Evolutionary conservation across 2,113 vertebrate genomes (phyloP).

Genomic region (Hyaena hyaena): DNA sequence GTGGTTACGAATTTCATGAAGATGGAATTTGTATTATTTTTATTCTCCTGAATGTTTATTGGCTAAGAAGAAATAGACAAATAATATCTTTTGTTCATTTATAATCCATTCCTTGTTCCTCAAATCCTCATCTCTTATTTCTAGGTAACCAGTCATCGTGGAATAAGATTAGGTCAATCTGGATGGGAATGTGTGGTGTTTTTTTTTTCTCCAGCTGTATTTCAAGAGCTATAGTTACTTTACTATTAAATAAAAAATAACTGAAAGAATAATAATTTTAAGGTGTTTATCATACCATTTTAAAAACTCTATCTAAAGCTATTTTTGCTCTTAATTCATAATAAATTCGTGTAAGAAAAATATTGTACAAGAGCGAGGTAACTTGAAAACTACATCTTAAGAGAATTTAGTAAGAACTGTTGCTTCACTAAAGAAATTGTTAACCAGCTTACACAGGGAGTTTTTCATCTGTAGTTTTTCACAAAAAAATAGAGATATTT

Average conservation of each 20-base stretch:
- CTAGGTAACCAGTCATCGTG: neutral
- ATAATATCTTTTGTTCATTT: neutral
- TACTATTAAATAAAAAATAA: neutral
- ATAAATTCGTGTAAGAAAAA: neutral
- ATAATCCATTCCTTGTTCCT: neutral
- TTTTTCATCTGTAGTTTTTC: neutral
- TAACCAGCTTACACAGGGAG: neutral
- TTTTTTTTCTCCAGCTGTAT: neutral
- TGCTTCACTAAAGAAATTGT: neutral
- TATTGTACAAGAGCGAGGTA: neutral
- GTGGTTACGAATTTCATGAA: neutral
- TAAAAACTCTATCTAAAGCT: neutral
- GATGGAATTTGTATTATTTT: neutral
- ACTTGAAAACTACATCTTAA: neutral
- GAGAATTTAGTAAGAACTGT: neutral
- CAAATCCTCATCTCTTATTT: neutral
- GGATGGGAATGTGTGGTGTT: neutral
- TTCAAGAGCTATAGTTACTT: neutral
- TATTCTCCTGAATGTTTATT: neutral
- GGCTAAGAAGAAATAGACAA: neutral
- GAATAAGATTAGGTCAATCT: neutral
- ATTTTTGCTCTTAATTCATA: neutral
- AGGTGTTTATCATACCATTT: neutral
- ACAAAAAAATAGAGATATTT: constrained; percentile 17
- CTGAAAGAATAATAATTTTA: neutral